Base-by-base conservation (phyloP, 1,140 invertebrate genomes). In the Trichonephila clavipes region DNA sequence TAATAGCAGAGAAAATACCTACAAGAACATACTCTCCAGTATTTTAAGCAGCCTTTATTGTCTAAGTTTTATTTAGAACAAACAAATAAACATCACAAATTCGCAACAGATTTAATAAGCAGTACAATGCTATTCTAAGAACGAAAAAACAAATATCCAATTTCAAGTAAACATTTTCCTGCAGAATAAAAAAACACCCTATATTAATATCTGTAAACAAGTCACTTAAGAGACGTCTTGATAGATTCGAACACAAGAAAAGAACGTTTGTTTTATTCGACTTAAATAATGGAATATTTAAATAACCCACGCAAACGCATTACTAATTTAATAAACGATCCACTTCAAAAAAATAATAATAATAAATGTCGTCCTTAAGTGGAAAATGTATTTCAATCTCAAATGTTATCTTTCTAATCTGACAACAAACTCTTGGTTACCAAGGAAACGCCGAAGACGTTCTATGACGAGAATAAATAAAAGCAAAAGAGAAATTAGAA, bases 371-470 rank as follows among this genome's bases (percentile, higher is more conserved):
- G 14, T 16, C 18, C 72, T 40, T 77, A 77, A 40, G 72, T 77
- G 72, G 72, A 16, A 77, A 77, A 77, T 40, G 7, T 77, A 77
- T 77, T 77, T 77, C 72, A 77, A 34, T 77, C 28, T 6, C 18
- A 77, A 28, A 40, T 77, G 24, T 77, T 77, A 77, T 77, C 72
- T 77, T 77, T 77, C 28, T 24, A 77, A 77, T 34, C 14, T 77
- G 72, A 28, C 72, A 77, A 77, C 72, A 28, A 77, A 51, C 51
- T 51, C 28, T 28, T 40, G 28, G 72, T 77, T 40, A 77, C 72
- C 28, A 34, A 77, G 72, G 72, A 77, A 77, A 77, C 72, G 28
- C 24, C 18, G 34, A 77, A 28, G 28, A 77, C 34, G 34, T 77
- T 51, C 14, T 77, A 77, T 28, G 72, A 40, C 28, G 18, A 77